Evolutionary conservation across 1,140 invertebrate genomes (phyloP).

Genomic region (Bradysia coprophila): DNA sequence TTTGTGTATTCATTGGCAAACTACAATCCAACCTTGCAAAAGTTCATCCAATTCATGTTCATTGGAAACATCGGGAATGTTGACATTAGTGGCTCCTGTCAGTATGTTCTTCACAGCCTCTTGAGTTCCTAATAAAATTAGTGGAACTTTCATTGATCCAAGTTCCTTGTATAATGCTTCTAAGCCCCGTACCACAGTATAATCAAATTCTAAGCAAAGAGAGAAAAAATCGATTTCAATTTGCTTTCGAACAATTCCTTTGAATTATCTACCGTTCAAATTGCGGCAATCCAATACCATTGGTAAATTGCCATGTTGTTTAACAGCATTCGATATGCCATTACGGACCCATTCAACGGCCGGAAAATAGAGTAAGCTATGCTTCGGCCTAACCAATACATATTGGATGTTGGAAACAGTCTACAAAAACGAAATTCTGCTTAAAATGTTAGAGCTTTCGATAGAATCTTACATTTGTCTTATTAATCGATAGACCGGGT

Average conservation of each 20-base stretch:
- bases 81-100: conserved; percentile 2
- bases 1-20: too few relatives aligned
- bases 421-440: too few relatives aligned
- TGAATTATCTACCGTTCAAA: conserved; percentile 42
- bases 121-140: conserved; percentile 30
- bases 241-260: too few relatives aligned
- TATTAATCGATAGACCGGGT: conserved; percentile 53
- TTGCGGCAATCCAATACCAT: conserved; percentile 68
- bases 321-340: conserved; percentile 50
- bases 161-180: conserved; percentile 52
- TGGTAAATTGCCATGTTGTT: conserved; percentile 48
- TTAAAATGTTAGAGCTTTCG: too few relatives aligned
- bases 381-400: conserved; percentile 57
- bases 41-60: not conserved
- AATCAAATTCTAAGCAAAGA: conserved; percentile 48
- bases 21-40: too few relatives aligned
- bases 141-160: conserved; percentile 40
- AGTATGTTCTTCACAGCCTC: conserved; percentile 16
- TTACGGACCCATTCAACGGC: conserved; percentile 70
- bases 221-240: too few relatives aligned
- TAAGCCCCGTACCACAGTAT: conserved; percentile 69
- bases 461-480: too few relatives aligned
- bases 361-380: conserved; percentile 67
- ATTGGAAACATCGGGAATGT: not conserved
- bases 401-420: conserved; percentile 51